phyloP scores from a whole-genome alignment of 2,113 vertebrate species.

The Charadrius vociferus region DNA sequence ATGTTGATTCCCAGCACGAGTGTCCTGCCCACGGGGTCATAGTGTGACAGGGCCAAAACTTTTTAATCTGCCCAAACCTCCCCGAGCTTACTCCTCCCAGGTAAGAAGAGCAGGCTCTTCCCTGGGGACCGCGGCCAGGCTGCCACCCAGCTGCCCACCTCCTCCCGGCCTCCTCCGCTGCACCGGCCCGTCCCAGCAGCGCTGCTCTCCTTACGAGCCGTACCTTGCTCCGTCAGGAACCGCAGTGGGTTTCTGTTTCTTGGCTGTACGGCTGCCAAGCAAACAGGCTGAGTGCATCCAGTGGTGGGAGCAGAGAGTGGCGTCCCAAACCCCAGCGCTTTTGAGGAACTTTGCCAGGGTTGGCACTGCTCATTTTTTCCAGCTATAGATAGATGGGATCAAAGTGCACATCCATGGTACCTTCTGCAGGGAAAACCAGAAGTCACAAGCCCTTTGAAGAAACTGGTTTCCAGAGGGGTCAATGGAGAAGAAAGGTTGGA shows the following conservation, averaged over 20 bases:
- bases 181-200: rapidly evolving
- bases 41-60: rapidly evolving
- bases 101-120: not conserved
- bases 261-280: not conserved
- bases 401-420: not conserved
- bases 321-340: rapidly evolving
- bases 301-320: not conserved
- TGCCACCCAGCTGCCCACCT: not conserved
- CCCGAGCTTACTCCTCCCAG: rapidly evolving
- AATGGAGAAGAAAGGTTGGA: not conserved
- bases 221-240: not conserved
- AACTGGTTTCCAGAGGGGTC: not conserved
- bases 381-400: not conserved
- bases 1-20: not conserved
- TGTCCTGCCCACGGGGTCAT: rapidly evolving
- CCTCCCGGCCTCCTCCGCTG: rapidly evolving
- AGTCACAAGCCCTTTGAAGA: not conserved
- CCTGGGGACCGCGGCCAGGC: rapidly evolving
- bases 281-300: not conserved
- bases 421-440: not conserved
- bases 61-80: not conserved
- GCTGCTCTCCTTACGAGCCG: not conserved
- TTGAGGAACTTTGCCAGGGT: not conserved
- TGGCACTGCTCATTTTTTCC: not conserved
- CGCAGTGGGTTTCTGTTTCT: rapidly evolving